A percentile compares a stretch with the other conserved stretches of the same genome.
These are phyloP conservation scores for Hymenopus coronatus DNA, from an alignment of 2,888 invertebrate genomes.

Conservation along the genomic window DNA sequence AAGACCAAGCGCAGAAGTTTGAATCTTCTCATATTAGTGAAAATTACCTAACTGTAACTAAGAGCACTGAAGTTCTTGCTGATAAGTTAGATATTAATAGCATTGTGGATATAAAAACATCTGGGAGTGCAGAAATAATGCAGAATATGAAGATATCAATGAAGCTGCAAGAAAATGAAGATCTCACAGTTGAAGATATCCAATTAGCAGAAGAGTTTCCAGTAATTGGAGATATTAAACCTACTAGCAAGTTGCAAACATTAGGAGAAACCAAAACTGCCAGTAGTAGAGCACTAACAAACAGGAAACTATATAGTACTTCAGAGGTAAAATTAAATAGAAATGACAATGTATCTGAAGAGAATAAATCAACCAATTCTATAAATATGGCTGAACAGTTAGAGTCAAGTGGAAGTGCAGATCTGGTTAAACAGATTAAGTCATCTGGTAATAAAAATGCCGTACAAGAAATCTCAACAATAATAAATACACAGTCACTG, in stretches of 20 bases:
- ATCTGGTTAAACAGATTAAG: background rate
- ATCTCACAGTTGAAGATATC: background rate
- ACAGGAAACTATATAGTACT: background rate
- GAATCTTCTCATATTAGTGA: background rate
- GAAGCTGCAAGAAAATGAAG: background rate
- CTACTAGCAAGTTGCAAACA: background rate
- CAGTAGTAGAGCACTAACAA: background rate
- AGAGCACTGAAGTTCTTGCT: background rate
- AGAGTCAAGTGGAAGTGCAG: background rate
- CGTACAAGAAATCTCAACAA: background rate
- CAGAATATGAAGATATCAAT: background rate
- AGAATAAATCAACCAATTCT: background rate
- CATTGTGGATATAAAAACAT: background rate
- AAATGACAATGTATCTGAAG: background rate
- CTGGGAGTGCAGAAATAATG: background rate
- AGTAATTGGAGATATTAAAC: too few relatives aligned
- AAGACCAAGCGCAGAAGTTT: background rate
- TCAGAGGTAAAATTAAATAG: background rate
- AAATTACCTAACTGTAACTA: background rate
- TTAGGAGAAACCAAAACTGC: background rate
- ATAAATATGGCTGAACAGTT: background rate
- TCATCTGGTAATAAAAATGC: background rate
- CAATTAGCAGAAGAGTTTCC: background rate
- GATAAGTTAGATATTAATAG: background rate
- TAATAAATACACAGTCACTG: background rate